Conservation (phyloP, 2,797 vertebrate species). For the Fistularia commersonii region DNA sequence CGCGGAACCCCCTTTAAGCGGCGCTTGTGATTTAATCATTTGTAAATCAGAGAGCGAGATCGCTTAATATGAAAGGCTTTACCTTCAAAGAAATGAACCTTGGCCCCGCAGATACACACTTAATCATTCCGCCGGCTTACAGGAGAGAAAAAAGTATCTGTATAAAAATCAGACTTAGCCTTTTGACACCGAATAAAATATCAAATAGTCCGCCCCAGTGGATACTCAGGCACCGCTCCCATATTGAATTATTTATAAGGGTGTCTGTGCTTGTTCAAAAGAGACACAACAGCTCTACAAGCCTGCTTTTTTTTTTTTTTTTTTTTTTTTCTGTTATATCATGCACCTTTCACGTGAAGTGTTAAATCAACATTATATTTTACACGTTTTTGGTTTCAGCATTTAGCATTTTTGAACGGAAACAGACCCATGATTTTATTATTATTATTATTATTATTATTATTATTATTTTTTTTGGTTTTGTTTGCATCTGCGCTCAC, state of each 20-base stretch:
- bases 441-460: no score
- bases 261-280: slow-evolving; percentile 62
- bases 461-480: no score
- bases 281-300: slow-evolving; percentile 58
- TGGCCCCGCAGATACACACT: slow-evolving; percentile 36
- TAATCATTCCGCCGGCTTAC: slow-evolving; percentile 35
- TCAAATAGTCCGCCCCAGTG: slow-evolving; percentile 64
- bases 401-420: background rate
- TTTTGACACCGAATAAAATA: slow-evolving; percentile 76
- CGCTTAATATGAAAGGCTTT: slow-evolving; percentile 54
- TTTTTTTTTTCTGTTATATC: no score
- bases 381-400: background rate
- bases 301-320: slow-evolving; percentile 34
- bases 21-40: slow-evolving; percentile 43
- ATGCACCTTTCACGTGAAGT: background rate
- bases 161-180: slow-evolving; percentile 72
- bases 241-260: slow-evolving; percentile 77
- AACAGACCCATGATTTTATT: no score
- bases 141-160: slow-evolving; percentile 31
- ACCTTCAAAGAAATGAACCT: slow-evolving; percentile 50
- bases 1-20: slow-evolving; percentile 15
- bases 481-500: no score
- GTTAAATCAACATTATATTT: slow-evolving; percentile 9
- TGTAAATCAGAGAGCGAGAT: slow-evolving; percentile 49
- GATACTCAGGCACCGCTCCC: slow-evolving; percentile 53